A percentile compares a stretch with the other conserved stretches of the same genome.
Evolutionary conservation across 2,113 vertebrate species (phyloP).

Genomic region (Psittacara wagleri): DNA sequence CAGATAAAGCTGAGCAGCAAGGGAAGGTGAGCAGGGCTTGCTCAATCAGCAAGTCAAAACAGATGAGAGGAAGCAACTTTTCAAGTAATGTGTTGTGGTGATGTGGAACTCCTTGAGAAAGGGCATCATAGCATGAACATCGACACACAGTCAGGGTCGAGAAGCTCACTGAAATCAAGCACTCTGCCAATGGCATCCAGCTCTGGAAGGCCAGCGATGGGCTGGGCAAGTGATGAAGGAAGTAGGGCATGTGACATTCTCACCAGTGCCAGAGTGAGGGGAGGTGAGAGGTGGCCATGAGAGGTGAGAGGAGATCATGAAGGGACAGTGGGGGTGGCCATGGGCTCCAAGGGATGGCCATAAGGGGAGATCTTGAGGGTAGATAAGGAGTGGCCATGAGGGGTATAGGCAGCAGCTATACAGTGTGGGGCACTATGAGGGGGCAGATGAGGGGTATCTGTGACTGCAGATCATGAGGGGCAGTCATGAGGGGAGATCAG

Average conservation of each 20-base stretch:
- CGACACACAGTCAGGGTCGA: background rate
- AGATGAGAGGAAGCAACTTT: background rate
- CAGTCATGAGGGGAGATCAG: background rate
- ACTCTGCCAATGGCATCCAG: background rate
- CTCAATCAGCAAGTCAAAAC: background rate
- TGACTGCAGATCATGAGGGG: background rate
- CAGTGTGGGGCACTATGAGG: background rate
- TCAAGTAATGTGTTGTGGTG: background rate
- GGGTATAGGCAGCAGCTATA: background rate
- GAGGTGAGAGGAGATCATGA: background rate
- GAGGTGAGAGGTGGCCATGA: background rate
- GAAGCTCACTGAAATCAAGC: background rate
- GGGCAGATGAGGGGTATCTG: background rate
- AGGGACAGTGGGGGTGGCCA: background rate
- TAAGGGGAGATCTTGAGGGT: background rate
- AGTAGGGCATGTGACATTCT: background rate
- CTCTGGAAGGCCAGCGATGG: background rate
- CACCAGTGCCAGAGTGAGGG: background rate
- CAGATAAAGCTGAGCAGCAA: background rate
- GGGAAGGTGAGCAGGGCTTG: background rate
- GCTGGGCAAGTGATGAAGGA: background rate
- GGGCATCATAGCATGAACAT: background rate
- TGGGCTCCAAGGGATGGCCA: background rate
- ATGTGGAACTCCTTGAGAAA: slow-evolving; percentile 11
- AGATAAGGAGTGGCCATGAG: background rate